Evolutionary conservation across 1,140 invertebrate genomes (phyloP), one percentile per base, ranked within the genome.

Genomic region (Epicauta chinensis): DNA sequence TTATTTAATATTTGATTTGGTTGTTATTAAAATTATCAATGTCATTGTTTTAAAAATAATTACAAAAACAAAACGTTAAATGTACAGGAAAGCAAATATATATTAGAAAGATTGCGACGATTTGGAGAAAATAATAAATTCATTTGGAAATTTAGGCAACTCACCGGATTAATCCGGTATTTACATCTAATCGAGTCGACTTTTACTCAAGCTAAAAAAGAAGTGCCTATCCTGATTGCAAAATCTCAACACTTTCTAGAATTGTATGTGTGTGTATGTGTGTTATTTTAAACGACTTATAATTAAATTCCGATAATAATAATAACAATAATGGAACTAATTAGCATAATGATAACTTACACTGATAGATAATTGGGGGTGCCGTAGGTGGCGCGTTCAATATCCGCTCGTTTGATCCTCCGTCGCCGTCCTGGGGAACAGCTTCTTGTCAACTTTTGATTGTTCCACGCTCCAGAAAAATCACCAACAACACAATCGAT

Each of bases 221-320:
- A 40, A 39, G 36, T 40, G 38, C 46, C 39, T 49, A 49, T 49
- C 36, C 46, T 49, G 37, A 49, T 49, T 49, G 37, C 46, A 32
- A 49, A 49, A 49, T 40, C 46, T 49, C 30, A 49, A 40, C 36
- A 40, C 46, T 49, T 49, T 49, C 46, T 49, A 49, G 46, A 49
- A 36, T 30, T 49, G 35, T 15, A 30, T 14, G n/a, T 16, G 16
- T 16, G 10, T 30, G 29, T 30, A 30, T 5, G 4, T 30, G 29
- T 30, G n/a, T n/a, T n/a, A n/a, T n/a, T n/a, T n/a, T n/a, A n/a
- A n/a, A n/a, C n/a, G n/a, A n/a, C 4, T 23, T 23, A 23, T 23
- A 23, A 23, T 7, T 23, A 23, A 23, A 23, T 7, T 2, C 4
- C 7, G 4, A 23, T 23, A 3, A 41, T 16, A 16, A 41, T 41